Percentiles rank a stretch among this genome's conserved stretches.
phyloP scores from a whole-genome alignment of 1,140 invertebrate species.

The Melipona quadrifasciata region DNA sequence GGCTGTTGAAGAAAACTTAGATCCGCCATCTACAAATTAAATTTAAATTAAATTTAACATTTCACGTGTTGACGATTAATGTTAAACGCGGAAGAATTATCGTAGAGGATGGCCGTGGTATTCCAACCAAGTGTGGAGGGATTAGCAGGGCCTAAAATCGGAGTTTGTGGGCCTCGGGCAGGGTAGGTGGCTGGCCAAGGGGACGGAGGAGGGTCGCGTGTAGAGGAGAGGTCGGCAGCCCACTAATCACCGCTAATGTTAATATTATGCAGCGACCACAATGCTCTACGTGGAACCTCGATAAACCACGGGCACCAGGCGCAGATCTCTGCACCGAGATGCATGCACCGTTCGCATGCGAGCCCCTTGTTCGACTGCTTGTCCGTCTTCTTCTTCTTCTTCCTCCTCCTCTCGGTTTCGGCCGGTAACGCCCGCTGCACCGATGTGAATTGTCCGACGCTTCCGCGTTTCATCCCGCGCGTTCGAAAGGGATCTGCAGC shows the following conservation, averaged over 20 bases:
- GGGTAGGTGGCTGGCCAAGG: conserved; percentile 75
- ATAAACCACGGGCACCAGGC: conserved; percentile 68
- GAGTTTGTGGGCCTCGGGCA: conserved; percentile 45
- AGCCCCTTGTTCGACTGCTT: conserved; percentile 66
- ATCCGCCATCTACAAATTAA: no score
- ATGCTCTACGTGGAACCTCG: conserved; percentile 75
- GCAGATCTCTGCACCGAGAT: conserved; percentile 65
- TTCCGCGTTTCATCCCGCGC: conserved; percentile 21
- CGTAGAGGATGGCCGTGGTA: neutral
- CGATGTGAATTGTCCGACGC: conserved; percentile 18
- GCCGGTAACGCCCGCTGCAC: conserved; percentile 1
- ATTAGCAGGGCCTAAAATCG: conserved; percentile 56
- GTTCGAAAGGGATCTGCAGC: neutral
- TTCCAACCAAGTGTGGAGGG: neutral
- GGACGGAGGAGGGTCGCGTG: conserved; percentile 68
- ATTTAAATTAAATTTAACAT: no score
- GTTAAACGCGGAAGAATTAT: no score
- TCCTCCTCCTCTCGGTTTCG: conserved; percentile 10
- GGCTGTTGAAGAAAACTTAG: no score
- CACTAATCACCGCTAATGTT: conserved; percentile 80
- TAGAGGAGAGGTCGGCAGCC: conserved; percentile 61
- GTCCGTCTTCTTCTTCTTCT: conserved; percentile 6
- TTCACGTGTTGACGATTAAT: no score
- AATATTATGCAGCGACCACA: conserved; percentile 80
- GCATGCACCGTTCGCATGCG: conserved; percentile 75